phyloP scores from a whole-genome alignment of 2,797 vertebrate species.

The Amblyraja radiata region DNA sequence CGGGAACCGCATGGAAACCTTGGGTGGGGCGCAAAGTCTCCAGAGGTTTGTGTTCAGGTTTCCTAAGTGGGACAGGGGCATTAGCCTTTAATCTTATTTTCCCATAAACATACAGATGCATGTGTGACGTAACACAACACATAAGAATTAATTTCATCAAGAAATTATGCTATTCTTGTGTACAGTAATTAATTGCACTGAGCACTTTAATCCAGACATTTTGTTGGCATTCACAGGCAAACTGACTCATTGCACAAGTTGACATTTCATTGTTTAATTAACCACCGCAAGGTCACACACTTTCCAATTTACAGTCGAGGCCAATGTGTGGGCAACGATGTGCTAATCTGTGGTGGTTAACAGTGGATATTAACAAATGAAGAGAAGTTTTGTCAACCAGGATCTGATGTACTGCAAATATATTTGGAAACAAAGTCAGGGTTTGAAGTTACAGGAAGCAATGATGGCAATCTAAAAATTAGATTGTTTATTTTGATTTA shows the following conservation, averaged over 20 bases:
- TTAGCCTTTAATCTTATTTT: neutral
- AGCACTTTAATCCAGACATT: neutral
- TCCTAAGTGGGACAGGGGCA: too few relatives aligned
- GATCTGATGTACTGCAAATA: neutral
- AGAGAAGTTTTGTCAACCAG: neutral
- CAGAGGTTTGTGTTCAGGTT: too few relatives aligned
- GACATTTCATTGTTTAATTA: conserved; percentile 13
- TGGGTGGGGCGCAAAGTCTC: too few relatives aligned
- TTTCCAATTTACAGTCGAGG: neutral
- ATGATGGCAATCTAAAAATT: neutral
- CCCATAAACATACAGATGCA: too few relatives aligned
- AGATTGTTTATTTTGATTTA: neutral
- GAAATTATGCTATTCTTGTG: neutral
- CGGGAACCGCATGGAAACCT: too few relatives aligned
- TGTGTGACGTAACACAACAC: neutral
- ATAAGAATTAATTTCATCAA: neutral
- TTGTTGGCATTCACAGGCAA: neutral
- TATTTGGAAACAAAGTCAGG: neutral
- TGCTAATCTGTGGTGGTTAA: neutral
- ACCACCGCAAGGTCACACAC: neutral
- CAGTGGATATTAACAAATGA: neutral
- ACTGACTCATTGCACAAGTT: conserved; percentile 5
- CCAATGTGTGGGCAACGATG: neutral
- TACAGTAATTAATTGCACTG: neutral
- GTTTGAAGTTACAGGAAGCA: neutral